Base-by-base conservation (phyloP, 2,888 invertebrate species). In the Drosophila lutescens region DNA sequence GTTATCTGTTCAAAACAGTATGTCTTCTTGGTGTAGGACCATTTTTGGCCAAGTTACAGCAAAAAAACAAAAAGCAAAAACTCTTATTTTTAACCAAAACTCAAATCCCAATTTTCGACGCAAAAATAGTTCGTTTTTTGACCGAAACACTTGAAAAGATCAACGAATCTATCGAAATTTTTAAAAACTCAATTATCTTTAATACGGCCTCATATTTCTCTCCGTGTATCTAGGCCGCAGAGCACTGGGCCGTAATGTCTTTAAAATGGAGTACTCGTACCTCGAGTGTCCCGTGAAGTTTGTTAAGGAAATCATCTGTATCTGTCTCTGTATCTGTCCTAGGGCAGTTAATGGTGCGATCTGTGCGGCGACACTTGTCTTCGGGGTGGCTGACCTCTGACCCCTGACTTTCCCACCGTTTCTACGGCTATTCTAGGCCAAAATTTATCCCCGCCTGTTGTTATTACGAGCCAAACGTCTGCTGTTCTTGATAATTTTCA, bases 401-500 rank as follows among this genome's bases (percentile, higher is more conserved):
- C 47, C 30, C 13, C 20, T 20, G 1, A 20, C n/a, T n/a, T n/a
- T n/a, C n/a, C n/a, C n/a, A n/a, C n/a, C n/a, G n/a, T n/a, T n/a
- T n/a, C n/a, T n/a, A n/a, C 17, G 12, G 13, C 36, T 4, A 43
- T 43, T 44, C 23, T 4, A 23, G 23, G 30, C 30, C 30, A 15
- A 20, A 30, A 32, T 38, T 62, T 65, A 66, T 46, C n/a, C 34
- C 47, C 36, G 38, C 38, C 65, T 53, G n/a, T 66, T 53, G 2
- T 26, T 26, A 26, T 26, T 26, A 63, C 54, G 50, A 30, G 40
- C 51, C 47, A 17, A 9, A 32, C 34, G 58, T 34, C 73, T 67
- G 46, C 73, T 67, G 46, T 46, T 55, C 56, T 57, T 59, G 60
- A 66, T 74, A 66, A 74, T 62, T 60, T 83, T 63, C 74, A 75